Evolutionary conservation across 2,888 invertebrate genomes (phyloP), one percentile per base, ranked within the genome.

Genomic region (Allolobophora icterica): DNA sequence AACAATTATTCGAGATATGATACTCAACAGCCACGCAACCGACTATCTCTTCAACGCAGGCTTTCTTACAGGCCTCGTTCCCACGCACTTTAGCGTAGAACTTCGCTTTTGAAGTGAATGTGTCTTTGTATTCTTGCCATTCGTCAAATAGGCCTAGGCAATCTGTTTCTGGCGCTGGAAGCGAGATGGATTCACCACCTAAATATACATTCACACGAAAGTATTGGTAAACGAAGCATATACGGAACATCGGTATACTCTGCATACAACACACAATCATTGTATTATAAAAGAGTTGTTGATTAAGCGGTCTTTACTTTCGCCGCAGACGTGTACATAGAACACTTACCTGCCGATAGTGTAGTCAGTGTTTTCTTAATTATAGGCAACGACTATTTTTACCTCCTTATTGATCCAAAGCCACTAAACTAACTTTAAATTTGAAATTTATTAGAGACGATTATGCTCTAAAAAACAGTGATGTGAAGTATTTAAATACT

Each of bases 101-200:
- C n/a, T n/a, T 71, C 11, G n/a, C n/a, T 71, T 3, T n/a, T n/a
- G 71, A 5, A n/a, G 71, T 71, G n/a, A 8, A n/a, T 71, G n/a
- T 71, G 71, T 71, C n/a, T 71, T n/a, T 71, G 71, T 71, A 71
- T n/a, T 71, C 71, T 71, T n/a, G n/a, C 71, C 71, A n/a, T 17
- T 71, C 71, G 11, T 71, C 71, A 71, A 71, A 71, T n/a, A 71
- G 30, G 11, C 71, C 30, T 11, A 71, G 30, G 8, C 71, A 71
- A n/a, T 8, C 71, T 2, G 30, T 71, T 52, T 52, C 52, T 52
- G 52, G 52, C 13, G 13, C 52, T 52, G 17, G 52, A 5, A 52
- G 52, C 52, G 52, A 45, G 45, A 45, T 19, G 17, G 45, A 52
- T 24, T 52, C 52, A 52, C 24, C 52, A 52, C 24, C 52, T 52